Percentiles rank a stretch among this genome's conserved stretches.
These are phyloP conservation scores for Polia nebulosa DNA, from an alignment of 2,888 invertebrate genomes.

Conservation along the genomic window DNA sequence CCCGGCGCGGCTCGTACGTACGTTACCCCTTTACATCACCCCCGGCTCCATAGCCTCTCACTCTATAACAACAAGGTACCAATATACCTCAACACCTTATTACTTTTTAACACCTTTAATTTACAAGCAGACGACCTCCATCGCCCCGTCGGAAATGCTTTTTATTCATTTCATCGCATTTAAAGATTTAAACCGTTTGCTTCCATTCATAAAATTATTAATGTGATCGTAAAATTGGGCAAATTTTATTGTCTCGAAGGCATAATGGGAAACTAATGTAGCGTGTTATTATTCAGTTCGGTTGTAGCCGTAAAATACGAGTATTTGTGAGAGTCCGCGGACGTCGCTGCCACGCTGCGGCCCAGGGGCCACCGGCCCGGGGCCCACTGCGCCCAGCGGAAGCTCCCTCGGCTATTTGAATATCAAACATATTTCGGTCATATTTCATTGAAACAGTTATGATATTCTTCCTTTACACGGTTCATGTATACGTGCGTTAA, in stretches of 20 bases:
- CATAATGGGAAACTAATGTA: slow-evolving; percentile 91
- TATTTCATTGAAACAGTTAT: slow-evolving; percentile 89
- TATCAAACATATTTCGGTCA: slow-evolving; percentile 88
- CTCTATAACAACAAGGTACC: slow-evolving; percentile 70
- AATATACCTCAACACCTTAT: slow-evolving; percentile 70
- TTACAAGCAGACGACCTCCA: slow-evolving; percentile 82
- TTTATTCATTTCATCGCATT: slow-evolving; percentile 87
- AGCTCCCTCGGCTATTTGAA: slow-evolving; percentile 88
- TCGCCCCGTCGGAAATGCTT: slow-evolving; percentile 79
- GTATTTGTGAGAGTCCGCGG: slow-evolving; percentile 81
- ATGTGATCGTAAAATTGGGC: slow-evolving; percentile 91
- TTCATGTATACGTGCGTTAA: slow-evolving; percentile 83
- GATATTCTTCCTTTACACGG: slow-evolving; percentile 88
- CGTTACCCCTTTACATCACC: slow-evolving; percentile 72
- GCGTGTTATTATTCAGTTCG: slow-evolving; percentile 91
- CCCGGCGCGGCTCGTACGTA: slow-evolving; percentile 62
- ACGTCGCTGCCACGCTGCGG: slow-evolving; percentile 66
- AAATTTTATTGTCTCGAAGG: slow-evolving; percentile 91
- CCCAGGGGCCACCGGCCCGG: slow-evolving; percentile 43
- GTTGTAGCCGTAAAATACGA: slow-evolving; percentile 90
- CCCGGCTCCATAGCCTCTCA: slow-evolving; percentile 73
- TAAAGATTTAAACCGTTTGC: slow-evolving; percentile 87
- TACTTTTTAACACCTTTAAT: slow-evolving; percentile 83
- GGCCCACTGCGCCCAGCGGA: slow-evolving; percentile 82
- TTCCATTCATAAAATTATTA: slow-evolving; percentile 91